Conservation (phyloP, 2,113 vertebrate genomes). For the Aviceda subcristata region DNA sequence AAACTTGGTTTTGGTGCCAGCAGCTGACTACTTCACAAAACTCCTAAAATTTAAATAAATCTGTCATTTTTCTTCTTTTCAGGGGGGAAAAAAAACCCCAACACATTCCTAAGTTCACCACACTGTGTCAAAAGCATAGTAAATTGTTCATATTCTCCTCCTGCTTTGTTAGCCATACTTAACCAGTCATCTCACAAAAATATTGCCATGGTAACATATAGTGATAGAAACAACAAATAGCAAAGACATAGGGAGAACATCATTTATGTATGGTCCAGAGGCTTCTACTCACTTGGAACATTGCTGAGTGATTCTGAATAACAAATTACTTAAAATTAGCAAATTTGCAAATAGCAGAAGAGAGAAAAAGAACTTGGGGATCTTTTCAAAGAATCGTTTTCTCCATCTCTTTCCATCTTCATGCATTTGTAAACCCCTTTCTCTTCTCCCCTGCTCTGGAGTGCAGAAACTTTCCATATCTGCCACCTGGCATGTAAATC, state of each 20-base stretch:
- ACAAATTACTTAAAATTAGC: slow-evolving; percentile 14
- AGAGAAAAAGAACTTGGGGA: not conserved
- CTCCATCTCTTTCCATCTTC: not conserved
- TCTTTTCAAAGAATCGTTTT: not conserved
- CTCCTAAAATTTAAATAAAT: not conserved
- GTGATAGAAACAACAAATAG: slow-evolving; percentile 6
- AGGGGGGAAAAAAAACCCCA: not conserved
- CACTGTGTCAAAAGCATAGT: not conserved
- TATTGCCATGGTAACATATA: slow-evolving; percentile 17
- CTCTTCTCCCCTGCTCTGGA: not conserved
- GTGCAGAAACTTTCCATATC: not conserved
- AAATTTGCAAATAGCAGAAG: not conserved
- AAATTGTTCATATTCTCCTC: not conserved
- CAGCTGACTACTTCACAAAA: not conserved
- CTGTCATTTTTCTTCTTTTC: not conserved
- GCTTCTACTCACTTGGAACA: not conserved
- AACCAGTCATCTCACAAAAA: not conserved
- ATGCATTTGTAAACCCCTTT: not conserved
- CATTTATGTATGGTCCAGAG: not conserved
- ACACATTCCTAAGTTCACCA: not conserved
- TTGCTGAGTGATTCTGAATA: not conserved
- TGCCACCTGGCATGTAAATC: slow-evolving; percentile 12
- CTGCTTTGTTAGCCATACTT: not conserved
- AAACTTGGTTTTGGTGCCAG: not conserved
- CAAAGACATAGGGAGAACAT: not conserved